Evolutionary conservation across 2,797 vertebrate species (phyloP).

Genomic region (Euphonia xanthogaster): DNA sequence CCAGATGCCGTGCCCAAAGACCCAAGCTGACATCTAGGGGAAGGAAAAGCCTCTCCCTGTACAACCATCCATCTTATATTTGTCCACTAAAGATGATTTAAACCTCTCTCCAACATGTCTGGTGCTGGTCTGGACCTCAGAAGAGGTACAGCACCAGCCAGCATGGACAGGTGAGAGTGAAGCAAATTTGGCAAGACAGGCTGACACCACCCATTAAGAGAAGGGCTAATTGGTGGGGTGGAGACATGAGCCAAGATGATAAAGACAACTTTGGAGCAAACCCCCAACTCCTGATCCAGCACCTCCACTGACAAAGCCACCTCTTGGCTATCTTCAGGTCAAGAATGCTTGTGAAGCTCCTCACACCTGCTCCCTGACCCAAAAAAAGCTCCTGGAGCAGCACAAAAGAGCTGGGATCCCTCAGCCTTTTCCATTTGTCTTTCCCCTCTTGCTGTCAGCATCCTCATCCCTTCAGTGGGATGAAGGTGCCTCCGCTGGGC

Average conservation of each 20-base stretch:
- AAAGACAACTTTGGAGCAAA: background rate
- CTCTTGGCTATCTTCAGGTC: background rate
- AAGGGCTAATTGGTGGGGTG: background rate
- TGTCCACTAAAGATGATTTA: background rate
- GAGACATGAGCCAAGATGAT: background rate
- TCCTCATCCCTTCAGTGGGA: background rate
- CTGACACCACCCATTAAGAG: accelerated
- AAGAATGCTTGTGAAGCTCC: background rate
- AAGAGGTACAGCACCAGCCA: background rate
- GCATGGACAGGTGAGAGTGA: accelerated
- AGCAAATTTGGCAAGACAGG: background rate
- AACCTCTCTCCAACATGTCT: background rate
- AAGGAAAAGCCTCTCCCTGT: background rate
- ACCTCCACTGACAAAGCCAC: background rate
- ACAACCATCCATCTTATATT: background rate
- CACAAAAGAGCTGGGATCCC: background rate
- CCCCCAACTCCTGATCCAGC: background rate
- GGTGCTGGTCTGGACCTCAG: background rate
- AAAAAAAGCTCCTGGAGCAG: background rate
- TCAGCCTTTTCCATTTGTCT: background rate
- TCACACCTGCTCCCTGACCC: background rate
- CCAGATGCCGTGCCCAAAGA: accelerated
- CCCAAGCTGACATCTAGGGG: background rate
- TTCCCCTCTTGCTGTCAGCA: background rate
- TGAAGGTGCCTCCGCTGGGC: background rate